Base-by-base conservation (phyloP, 2,888 invertebrate genomes). In the Charanyca ferruginea region DNA sequence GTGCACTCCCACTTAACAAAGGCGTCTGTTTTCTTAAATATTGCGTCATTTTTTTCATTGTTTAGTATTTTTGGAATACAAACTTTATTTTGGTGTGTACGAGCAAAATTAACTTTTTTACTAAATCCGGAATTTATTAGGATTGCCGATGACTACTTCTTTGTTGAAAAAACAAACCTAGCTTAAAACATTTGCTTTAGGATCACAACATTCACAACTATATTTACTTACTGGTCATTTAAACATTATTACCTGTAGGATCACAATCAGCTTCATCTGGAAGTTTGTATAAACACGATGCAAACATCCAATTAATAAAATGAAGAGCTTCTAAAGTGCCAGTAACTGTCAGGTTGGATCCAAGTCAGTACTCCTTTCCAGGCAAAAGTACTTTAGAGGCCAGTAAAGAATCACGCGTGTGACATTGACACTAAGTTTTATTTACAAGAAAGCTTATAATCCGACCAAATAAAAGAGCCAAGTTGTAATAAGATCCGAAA, bases 1-100 rank as follows among this genome's bases (percentile, higher is more conserved):
- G 67, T 78, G 75, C 58, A 55, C 48, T 49, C 18, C 65, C 68
- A 72, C 49, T 69, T 68, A 74, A 73, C 64, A 73, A 64, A 66
- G 54, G 35, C 61, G 13, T 75, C 68, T 53, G 70, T 62, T 61
- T 73, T 73, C 7, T 9, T 35, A 47, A 49, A 57, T 11, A 62
- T 62, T 69, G 18, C 51, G 45, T 65, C 49, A 57, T 42, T 66
- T 63, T 9, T 79, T 61, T 58, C 60, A 47, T 57, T 71, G 52
- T 53, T 47, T 38, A 22, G 18, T 45, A 53, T 60, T 77, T 64
- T 60, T 64, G 16, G 51, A 20, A 51, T 32, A 25, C 20, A 32
- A 38, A n/a, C 18, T 22, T 32, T 38, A 23, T 13, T 42, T 42
- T 16, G 9, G 16, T 16, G 2, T 22, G 3, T 47, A n/a, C 9